Evolutionary conservation across 2,113 vertebrate genomes (phyloP).

Genomic region (Tenrec ecaudatus): DNA sequence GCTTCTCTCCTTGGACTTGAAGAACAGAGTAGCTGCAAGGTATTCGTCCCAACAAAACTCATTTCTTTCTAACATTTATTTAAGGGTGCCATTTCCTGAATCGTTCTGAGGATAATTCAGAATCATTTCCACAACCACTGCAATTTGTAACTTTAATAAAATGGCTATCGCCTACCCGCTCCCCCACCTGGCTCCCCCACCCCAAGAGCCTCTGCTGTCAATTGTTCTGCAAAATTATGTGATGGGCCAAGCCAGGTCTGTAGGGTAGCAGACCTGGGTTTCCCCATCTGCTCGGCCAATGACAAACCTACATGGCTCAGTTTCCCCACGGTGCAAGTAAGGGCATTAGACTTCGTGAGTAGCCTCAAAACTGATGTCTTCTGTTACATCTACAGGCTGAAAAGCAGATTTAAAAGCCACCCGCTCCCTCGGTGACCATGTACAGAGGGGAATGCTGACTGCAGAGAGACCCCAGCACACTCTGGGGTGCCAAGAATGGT

Average conservation of each 20-base stretch:
- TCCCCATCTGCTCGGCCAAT: accelerated
- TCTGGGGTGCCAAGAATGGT: not conserved
- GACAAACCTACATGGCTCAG: not conserved
- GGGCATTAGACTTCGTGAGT: not conserved
- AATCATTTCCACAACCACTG: constrained; percentile 69
- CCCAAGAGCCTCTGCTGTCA: not conserved
- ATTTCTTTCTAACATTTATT: constrained; percentile 84
- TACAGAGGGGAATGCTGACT: not conserved
- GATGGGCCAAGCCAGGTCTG: too few species aligned
- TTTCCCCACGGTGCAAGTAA: not conserved
- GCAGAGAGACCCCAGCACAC: not conserved
- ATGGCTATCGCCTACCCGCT: constrained; percentile 54
- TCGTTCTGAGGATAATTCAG: constrained; percentile 81
- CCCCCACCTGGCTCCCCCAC: accelerated
- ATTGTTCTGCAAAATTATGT: not conserved
- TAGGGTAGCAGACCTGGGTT: not conserved
- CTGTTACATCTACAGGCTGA: not conserved
- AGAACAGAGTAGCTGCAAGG: constrained; percentile 79
- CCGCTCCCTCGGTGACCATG: not conserved
- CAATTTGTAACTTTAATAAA: constrained; percentile 79
- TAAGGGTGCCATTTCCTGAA: constrained; percentile 84
- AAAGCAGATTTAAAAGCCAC: not conserved
- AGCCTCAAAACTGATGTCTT: not conserved
- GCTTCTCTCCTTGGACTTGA: constrained; percentile 83
- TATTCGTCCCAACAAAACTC: constrained; percentile 81